Percentiles rank a stretch among this genome's conserved stretches.
phyloP scores from a whole-genome alignment of 2,888 invertebrate genomes.

The Mythimna pallens region DNA sequence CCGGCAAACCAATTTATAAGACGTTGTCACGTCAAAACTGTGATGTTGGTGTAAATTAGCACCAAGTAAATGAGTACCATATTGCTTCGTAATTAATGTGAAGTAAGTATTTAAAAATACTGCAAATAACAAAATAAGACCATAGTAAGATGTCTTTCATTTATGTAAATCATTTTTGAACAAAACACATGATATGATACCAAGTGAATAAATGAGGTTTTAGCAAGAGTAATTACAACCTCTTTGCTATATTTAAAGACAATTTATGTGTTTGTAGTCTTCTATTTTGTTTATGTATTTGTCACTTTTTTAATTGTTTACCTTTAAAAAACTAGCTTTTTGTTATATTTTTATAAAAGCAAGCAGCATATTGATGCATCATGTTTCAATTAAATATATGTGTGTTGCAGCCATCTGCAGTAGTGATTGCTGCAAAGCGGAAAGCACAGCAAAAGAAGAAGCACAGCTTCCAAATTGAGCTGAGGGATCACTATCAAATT shows the following conservation, averaged over 20 bases:
- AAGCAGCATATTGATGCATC: background rate
- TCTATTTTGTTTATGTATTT: background rate
- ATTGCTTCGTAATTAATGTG: background rate
- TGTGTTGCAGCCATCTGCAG: slow-evolving; percentile 86
- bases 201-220: background rate
- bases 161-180: too few relatives aligned
- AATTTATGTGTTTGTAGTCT: slow-evolving; percentile 14
- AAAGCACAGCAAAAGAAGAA: slow-evolving; percentile 92
- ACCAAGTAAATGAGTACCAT: background rate
- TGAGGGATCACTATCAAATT: slow-evolving; percentile 93
- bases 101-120: background rate
- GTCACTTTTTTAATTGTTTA: slow-evolving; percentile 17
- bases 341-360: background rate
- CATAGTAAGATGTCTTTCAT: background rate
- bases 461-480: slow-evolving; percentile 82
- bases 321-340: background rate
- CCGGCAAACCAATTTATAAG: too few relatives aligned
- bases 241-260: slow-evolving; percentile 10
- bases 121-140: background rate
- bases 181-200: too few relatives aligned
- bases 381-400: slow-evolving; percentile 40
- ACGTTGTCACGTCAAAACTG: too few relatives aligned
- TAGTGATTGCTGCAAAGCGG: slow-evolving; percentile 92
- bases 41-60: background rate
- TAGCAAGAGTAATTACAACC: slow-evolving; percentile 1